Evolutionary conservation across 2,113 vertebrate genomes (phyloP), one percentile per base, ranked within the genome.

Genomic region (Stercorarius parasiticus): DNA sequence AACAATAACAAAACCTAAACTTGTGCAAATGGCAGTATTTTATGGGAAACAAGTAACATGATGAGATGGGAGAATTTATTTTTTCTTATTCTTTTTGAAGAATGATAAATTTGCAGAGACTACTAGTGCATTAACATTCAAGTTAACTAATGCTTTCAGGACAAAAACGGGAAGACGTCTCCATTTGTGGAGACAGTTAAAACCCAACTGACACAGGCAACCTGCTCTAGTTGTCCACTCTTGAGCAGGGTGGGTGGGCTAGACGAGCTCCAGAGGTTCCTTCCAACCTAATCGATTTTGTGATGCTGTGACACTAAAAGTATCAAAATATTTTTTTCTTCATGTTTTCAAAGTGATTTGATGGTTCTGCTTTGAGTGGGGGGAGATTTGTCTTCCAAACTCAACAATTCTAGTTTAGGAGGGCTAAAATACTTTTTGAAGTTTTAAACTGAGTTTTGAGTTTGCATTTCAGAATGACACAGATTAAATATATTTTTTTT

Each of bases 321-420:
- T 15, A 72, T 10, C 43, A 65, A 82, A 87, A 85, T 12, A 14
- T 9, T 5, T 20, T 53, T 80, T 53, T 14, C 13, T 74, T 78
- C 8, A 16, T 18, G 8, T 81, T 88, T 88, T 73, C 53, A 14
- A 21, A 59, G 42, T 17, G 29, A 12, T 47, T 69, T 6, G 5
- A 36, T 50, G 22, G 43, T 82, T 81, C 59, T 82, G 38, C 36
- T 84, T 78, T 45, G 45, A 50, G 25, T 40, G 12, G 10, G 2
- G 16, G 25, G 5, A 50, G 11, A 47, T 59, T 76, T 71, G 30
- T 43, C 65, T 79, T 82, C 82, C 82, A 90, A 79, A 65, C 47
- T 64, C 56, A 47, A 21, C 0, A 0, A 11, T 43, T 69, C 36
- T n/a, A 29, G 7, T 42, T 71, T 27, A 72, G 42, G 56, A 79